Evolutionary conservation across 2,113 vertebrate species (phyloP).

Genomic region (Hassar affinis): DNA sequence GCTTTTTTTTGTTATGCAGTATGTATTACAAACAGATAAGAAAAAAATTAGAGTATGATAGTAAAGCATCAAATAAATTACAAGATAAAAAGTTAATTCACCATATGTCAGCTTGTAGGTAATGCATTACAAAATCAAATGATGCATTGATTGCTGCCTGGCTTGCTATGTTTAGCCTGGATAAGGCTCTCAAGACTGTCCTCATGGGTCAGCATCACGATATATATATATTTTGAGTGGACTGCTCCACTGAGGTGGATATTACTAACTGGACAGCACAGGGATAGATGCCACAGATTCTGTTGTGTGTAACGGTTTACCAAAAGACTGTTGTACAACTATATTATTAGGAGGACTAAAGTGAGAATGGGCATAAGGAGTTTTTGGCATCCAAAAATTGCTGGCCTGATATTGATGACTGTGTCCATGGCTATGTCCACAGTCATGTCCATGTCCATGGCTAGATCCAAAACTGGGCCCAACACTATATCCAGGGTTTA

Average conservation of each 20-base stretch:
- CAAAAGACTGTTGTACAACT: conserved; percentile 8
- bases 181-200: neutral
- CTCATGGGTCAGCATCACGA: neutral
- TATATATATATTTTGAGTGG: neutral
- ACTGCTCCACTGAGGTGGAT: neutral
- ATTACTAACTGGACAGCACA: neutral
- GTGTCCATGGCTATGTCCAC: conserved; percentile 18
- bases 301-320: neutral
- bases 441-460: neutral
- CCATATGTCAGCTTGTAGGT: neutral
- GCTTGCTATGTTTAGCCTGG: neutral
- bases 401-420: conserved; percentile 9
- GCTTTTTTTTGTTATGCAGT: neutral
- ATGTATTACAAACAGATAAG: neutral
- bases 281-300: neutral
- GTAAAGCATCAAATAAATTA: neutral
- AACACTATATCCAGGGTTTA: neutral
- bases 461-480: conserved; percentile 1
- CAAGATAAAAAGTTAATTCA: neutral
- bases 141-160: neutral
- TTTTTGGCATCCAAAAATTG: conserved; percentile 15
- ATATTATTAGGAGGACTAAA: conserved; percentile 8
- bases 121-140: neutral
- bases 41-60: neutral
- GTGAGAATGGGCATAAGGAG: conserved; percentile 29